Base-by-base conservation (phyloP, 2,888 invertebrate genomes). In the Himalopsyche japonica region DNA sequence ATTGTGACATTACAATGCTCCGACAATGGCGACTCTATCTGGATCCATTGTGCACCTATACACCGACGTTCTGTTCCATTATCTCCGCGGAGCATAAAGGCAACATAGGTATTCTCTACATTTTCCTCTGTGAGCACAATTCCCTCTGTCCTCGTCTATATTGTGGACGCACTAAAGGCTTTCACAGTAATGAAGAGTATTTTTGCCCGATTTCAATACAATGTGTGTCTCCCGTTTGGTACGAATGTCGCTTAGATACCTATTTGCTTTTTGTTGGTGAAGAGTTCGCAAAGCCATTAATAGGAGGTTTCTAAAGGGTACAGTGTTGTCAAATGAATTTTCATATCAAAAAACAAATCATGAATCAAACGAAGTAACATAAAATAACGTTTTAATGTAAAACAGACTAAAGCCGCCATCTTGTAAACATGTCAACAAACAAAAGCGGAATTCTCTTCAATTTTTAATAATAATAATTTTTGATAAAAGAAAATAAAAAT, bases 181-280 rank as follows among this genome's bases (percentile, higher is more conserved):
- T 92, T 92, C 92, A 92, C 90, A 91, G 91, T 92, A 92, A 92
- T 92, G 92, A 92, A 92, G 92, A 92, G 92, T 92, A 92, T 92
- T 92, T 92, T 92, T 92, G 92, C 92, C 92, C 92, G 92, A 92
- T 92, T 92, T 91, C 88, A 92, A 91, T 92, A 92, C 92, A 91
- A 92, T 90, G 91, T 91, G 88, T 81, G 64, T 80, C 32, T 85
- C 48, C 27, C 43, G 18, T 77, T 77, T 64, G 32, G 27, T 76
- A 70, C 79, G 76, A 57, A 57, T 84, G 24, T 57, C 80, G 76
- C 37, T 49, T n/a, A 76, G 48, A 83, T 76, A 80, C 64, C 83
- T 70, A 80, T 80, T 83, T 49, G 32, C 82, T 64, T 79, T 79
- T 83, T 83, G 83, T 83, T 83, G 77, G 77, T 37, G 24, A 80